These are phyloP conservation scores for Luperina testacea DNA, from an alignment of 2,888 invertebrate genomes.

Conservation along the genomic window DNA sequence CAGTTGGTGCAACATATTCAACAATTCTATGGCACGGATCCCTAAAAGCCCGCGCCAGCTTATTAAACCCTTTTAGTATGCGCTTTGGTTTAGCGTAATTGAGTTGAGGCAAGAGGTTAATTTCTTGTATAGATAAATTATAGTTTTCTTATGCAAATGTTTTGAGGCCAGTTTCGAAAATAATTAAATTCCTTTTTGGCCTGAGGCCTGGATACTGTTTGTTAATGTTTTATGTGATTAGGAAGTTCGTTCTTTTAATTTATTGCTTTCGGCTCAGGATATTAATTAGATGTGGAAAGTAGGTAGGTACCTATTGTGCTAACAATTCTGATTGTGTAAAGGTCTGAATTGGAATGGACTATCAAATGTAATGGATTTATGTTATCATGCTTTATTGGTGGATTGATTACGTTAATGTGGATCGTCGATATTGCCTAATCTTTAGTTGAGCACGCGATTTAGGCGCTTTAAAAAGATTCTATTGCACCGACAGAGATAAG, in stretches of 20 bases:
- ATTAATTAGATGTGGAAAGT: slow-evolving; percentile 54
- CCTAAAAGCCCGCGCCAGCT: slow-evolving; percentile 69
- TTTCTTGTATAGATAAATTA: slow-evolving; percentile 87
- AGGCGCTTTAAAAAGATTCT: background rate
- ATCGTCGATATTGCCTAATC: background rate
- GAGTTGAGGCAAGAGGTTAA: slow-evolving; percentile 87
- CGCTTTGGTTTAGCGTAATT: slow-evolving; percentile 85
- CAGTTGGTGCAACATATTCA: background rate
- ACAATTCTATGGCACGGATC: slow-evolving; percentile 9
- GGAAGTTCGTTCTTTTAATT: slow-evolving; percentile 76
- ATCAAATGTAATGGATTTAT: slow-evolving; percentile 36
- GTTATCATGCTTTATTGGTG: slow-evolving; percentile 20
- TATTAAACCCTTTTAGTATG: slow-evolving; percentile 89
- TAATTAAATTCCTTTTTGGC: slow-evolving; percentile 87
- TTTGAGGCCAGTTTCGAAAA: slow-evolving; percentile 79
- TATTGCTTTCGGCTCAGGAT: slow-evolving; percentile 57
- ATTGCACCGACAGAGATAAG: background rate
- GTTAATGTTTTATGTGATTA: slow-evolving; percentile 85
- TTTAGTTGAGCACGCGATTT: background rate
- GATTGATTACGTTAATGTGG: slow-evolving; percentile 30
- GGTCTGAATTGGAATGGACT: slow-evolving; percentile 29
- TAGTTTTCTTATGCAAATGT: slow-evolving; percentile 89
- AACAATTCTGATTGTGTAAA: slow-evolving; percentile 53
- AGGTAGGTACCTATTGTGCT: slow-evolving; percentile 19
- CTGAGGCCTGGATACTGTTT: slow-evolving; percentile 80